Percentiles rank a stretch among this genome's conserved stretches.
Conservation (phyloP, 64 coral and sea anemone genomes). For the Trachythela sp. region DNA sequence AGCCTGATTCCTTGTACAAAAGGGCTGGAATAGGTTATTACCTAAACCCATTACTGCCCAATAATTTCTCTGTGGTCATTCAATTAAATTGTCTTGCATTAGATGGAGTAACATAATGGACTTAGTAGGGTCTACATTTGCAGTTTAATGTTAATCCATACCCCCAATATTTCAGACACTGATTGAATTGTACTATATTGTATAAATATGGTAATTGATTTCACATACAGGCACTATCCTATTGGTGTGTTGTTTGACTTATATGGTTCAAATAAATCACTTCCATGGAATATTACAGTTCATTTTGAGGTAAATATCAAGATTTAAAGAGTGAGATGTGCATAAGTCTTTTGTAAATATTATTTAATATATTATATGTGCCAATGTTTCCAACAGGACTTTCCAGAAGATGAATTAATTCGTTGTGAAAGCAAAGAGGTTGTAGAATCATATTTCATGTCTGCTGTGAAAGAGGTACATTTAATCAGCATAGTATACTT, state of each 20-base stretch:
- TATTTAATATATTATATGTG: too few relatives aligned
- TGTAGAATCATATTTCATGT: conserved; percentile 89
- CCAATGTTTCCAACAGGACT: conserved; percentile 51
- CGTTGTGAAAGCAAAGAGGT: conserved; percentile 85
- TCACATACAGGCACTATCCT: conserved; percentile 76
- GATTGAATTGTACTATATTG: too few relatives aligned
- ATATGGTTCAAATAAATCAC: conserved; percentile 78
- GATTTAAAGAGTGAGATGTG: neutral
- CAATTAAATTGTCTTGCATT: too few relatives aligned
- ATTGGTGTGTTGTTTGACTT: conserved; percentile 98
- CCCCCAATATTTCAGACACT: too few relatives aligned
- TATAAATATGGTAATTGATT: neutral
- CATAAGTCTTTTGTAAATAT: too few relatives aligned
- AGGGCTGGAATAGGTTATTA: too few relatives aligned
- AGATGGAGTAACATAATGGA: too few relatives aligned
- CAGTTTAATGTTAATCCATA: too few relatives aligned
- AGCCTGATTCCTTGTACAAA: too few relatives aligned
- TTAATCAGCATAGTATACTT: neutral
- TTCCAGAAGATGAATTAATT: conserved; percentile 90
- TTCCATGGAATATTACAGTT: conserved; percentile 97
- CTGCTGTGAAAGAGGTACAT: conserved; percentile 91
- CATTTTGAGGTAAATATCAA: conserved; percentile 76
- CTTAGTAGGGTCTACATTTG: too few relatives aligned
- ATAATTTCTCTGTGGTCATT: too few relatives aligned
- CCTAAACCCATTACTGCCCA: too few relatives aligned